Base-by-base conservation (phyloP, 35 echinoderm and acorn worm genomes). In the Diadema setosum region DNA sequence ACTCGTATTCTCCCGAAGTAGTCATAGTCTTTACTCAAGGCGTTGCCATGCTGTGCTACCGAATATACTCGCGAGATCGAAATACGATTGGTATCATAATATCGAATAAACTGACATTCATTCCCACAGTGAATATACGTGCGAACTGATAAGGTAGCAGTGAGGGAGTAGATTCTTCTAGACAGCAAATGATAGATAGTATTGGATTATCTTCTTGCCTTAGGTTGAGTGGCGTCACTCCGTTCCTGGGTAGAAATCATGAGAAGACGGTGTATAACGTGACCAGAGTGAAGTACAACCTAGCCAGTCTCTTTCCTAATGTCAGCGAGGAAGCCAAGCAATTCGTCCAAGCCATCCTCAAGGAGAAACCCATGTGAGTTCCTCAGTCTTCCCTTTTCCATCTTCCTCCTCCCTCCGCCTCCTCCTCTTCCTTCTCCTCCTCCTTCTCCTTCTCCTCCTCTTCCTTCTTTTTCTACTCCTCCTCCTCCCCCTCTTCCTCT, bases 231-330 rank as follows among this genome's bases (percentile, higher is more conserved):
- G 94, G 94, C 30, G 88, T 81, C 4, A 85, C 90, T 16, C 94
- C 94, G n/a, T 96, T 96, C 44, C 39, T 96, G 30, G 94, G 84
- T 24, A 67, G 85, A 4, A 82, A 87, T 20, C 84, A 84, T 48
- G 89, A 88, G 78, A 96, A 96, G 82, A 96, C 90, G 7, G 41
- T 92, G 21, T 96, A 91, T 81, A 96, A 96, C 81, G 88, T 96
- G 80, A 92, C 94, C 21, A 65, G 94, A 39, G 49, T 90, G 57
- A 84, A 90, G 35, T 88, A 65, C 11, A 96, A 96, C 64, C 82
- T 91, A 67, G 49, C 67, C 40, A 81, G 63, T 55, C 56, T 96
- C 43, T 90, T 82, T 35, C 85, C 91, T 31, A 67, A 83, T 60
- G 82, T 82, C 58, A 84, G 81, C 17, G 55, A 34, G 0, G 89